phyloP scores from a whole-genome alignment of 2,797 vertebrate species.

The Thalassophryne amazonica region DNA sequence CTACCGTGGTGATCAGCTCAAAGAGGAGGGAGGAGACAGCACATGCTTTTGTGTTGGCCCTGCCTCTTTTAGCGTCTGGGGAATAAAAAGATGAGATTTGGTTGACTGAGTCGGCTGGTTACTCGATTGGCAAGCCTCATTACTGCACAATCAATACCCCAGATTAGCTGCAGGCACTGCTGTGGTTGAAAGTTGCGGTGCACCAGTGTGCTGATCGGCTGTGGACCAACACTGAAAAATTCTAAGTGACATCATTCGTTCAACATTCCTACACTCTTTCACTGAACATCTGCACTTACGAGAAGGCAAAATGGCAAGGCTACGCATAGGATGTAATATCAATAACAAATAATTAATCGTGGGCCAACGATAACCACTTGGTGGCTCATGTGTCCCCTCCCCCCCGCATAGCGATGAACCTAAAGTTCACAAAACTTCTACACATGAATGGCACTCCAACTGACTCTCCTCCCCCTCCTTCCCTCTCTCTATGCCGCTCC shows the following conservation, averaged over 20 bases:
- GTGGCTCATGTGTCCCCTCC: neutral
- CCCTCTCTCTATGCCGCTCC: slow-evolving; percentile 19
- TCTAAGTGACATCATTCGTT: neutral
- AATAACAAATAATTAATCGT: too few relatives aligned
- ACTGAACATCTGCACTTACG: too few relatives aligned
- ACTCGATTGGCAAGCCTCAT: slow-evolving; percentile 38
- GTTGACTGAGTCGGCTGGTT: slow-evolving; percentile 56
- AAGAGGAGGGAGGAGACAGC: slow-evolving; percentile 36
- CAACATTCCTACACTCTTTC: neutral
- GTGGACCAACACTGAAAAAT: too few relatives aligned
- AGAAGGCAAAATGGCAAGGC: too few relatives aligned
- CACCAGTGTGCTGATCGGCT: slow-evolving; percentile 15
- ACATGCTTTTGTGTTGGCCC: slow-evolving; percentile 57
- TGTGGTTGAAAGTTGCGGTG: slow-evolving; percentile 28
- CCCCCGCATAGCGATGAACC: neutral
- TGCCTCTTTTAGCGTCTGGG: slow-evolving; percentile 37
- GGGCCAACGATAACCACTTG: too few relatives aligned
- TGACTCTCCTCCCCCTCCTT: slow-evolving; percentile 29
- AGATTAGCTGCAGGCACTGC: slow-evolving; percentile 31
- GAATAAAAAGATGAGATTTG: slow-evolving; percentile 56
- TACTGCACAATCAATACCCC: slow-evolving; percentile 31
- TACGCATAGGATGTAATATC: too few relatives aligned
- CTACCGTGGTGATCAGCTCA: slow-evolving; percentile 52
- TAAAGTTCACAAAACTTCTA: slow-evolving; percentile 39
- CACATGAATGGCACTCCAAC: slow-evolving; percentile 51